A percentile compares a stretch with the other conserved stretches of the same genome.
Conservation (phyloP, 2,113 vertebrate species). For the Trachemys scripta region DNA sequence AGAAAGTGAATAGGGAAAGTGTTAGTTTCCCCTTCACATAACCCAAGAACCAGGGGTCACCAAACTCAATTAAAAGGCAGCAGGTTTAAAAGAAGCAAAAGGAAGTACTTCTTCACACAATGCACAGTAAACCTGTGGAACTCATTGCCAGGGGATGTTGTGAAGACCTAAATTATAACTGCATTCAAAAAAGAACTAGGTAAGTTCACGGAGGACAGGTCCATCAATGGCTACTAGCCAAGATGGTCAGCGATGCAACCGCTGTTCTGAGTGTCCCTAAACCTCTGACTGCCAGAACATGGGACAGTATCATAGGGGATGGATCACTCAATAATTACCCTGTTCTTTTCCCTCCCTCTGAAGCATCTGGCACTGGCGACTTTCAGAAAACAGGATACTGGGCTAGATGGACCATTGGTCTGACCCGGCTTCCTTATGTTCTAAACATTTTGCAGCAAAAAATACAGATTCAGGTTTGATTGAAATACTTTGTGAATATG, state of each 20-base stretch:
- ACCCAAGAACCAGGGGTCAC: not conserved
- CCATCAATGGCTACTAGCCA: not conserved
- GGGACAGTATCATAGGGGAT: no score
- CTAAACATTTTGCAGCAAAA: not conserved
- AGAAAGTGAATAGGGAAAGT: not conserved
- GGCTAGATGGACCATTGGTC: not conserved
- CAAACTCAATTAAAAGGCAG: not conserved
- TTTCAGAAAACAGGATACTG: not conserved
- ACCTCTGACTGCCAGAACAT: no score
- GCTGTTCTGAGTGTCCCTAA: no score
- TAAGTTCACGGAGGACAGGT: not conserved
- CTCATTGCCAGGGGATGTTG: not conserved
- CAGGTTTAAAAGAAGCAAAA: not conserved
- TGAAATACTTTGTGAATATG: not conserved
- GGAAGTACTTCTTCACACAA: not conserved
- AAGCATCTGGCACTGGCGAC: not conserved
- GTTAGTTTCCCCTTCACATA: not conserved
- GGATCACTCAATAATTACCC: not conserved
- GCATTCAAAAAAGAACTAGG: not conserved
- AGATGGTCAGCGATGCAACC: not conserved
- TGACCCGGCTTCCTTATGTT: not conserved
- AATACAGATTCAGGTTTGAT: not conserved
- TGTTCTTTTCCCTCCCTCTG: not conserved
- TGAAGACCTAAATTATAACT: not conserved
- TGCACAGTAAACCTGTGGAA: not conserved